These are phyloP conservation scores for Nephrocerus scutellatus DNA, from an alignment of 2,888 invertebrate genomes.

Conservation along the genomic window DNA sequence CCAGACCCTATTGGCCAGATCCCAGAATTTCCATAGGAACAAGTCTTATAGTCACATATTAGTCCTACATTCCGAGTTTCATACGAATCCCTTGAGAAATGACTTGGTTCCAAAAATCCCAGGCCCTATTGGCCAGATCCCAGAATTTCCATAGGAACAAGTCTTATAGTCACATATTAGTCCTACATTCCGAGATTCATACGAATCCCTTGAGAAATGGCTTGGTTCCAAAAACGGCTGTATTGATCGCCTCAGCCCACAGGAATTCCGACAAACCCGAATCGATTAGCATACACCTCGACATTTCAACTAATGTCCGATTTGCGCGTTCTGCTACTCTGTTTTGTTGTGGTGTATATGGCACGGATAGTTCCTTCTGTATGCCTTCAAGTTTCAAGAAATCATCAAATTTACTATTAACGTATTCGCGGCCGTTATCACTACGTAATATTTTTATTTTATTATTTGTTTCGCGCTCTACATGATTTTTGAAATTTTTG, in stretches of 20 bases:
- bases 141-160: too few species aligned
- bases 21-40: too few species aligned
- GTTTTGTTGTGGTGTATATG: constrained; percentile 21
- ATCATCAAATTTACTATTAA: constrained; percentile 6
- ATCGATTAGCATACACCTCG: constrained; percentile 27
- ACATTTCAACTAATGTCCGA: constrained; percentile 23
- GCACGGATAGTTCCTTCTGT: constrained; percentile 6
- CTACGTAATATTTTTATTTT: constrained; percentile 15
- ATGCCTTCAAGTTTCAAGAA: constrained; percentile 14
- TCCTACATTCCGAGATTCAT: too few species aligned
- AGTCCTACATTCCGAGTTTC: too few species aligned
- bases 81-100: too few species aligned
- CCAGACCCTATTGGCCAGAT: too few species aligned
- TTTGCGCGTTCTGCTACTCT: constrained; percentile 21
- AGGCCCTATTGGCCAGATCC: too few species aligned
- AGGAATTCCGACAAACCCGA: constrained; percentile 22
- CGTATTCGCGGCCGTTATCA: constrained; percentile 18
- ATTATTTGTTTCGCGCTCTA: constrained; percentile 16
- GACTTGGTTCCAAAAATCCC: too few species aligned
- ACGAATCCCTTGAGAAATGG: too few species aligned
- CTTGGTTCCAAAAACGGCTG: too few species aligned
- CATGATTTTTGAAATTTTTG: constrained; percentile 16
- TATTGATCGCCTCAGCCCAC: constrained; percentile 21
- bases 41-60: too few species aligned
- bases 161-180: too few species aligned